These are phyloP conservation scores for Aspidoscelis tigris DNA, from an alignment of 2,113 vertebrate species.

Conservation along the genomic window DNA sequence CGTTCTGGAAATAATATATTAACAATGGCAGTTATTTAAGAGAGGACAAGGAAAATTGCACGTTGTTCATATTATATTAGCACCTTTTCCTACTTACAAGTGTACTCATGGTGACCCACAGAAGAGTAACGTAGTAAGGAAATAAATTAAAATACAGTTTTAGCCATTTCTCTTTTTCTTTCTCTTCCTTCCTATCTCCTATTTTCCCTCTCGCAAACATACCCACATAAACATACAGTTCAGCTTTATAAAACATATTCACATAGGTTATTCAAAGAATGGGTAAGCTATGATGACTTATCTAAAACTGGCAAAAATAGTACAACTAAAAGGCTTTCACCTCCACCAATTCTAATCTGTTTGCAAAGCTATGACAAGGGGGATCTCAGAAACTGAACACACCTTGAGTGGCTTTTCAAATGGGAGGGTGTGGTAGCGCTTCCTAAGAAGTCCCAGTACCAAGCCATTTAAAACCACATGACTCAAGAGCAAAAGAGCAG, in stretches of 20 bases:
- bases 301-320: neutral
- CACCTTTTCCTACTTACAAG: neutral
- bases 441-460: neutral
- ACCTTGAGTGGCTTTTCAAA: neutral
- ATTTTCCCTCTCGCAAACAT: too few species aligned
- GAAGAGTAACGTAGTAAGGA: neutral
- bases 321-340: neutral
- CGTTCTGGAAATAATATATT: conserved; percentile 5
- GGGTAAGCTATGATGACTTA: neutral
- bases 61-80: neutral
- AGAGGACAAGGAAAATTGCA: neutral
- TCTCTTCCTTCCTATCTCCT: neutral
- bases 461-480: neutral
- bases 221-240: too few species aligned
- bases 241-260: too few species aligned
- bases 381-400: neutral
- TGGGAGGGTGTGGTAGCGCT: too few species aligned
- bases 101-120: neutral
- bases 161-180: too few species aligned
- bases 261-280: neutral
- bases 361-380: neutral
- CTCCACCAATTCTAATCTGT: neutral
- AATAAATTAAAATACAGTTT: neutral
- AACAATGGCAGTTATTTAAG: neutral
- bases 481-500: neutral